Percentiles rank a stretch among this genome's conserved stretches.
Conservation (phyloP, 2,797 vertebrate genomes). For the Decapterus maruadsi region DNA sequence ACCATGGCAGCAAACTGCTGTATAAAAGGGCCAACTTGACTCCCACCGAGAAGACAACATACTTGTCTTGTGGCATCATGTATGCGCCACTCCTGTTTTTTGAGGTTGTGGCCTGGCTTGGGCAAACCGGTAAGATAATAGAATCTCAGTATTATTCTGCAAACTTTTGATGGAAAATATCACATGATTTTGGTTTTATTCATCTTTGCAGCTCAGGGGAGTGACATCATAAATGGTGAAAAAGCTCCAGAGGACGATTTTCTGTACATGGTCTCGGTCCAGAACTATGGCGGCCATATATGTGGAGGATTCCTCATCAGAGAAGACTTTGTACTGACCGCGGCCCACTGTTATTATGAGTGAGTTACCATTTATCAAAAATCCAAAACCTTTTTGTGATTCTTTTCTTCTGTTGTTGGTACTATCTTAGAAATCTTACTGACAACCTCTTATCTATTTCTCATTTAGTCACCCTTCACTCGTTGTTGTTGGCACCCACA, state of each 20-base stretch:
- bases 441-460: background rate
- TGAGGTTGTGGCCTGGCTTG: constrained; percentile 21
- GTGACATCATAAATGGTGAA: constrained; percentile 46
- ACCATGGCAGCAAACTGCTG: background rate
- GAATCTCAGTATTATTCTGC: background rate
- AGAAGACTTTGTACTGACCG: background rate
- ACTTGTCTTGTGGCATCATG: constrained; percentile 37
- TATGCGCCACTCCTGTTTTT: constrained; percentile 21
- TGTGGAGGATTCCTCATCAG: background rate
- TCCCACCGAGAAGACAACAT: background rate
- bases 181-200: background rate
- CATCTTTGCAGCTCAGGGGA: constrained; percentile 39
- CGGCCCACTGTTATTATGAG: background rate
- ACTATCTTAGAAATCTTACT: background rate
- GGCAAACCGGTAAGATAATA: constrained; percentile 22
- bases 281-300: background rate
- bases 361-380: background rate
- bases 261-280: background rate
- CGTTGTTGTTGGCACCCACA: constrained; percentile 43
- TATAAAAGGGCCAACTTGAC: constrained; percentile 17
- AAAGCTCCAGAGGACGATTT: constrained; percentile 13
- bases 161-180: background rate
- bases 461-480: fast-evolving
- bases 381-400: background rate
- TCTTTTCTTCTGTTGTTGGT: background rate